Evolutionary conservation across 2,797 vertebrate species (phyloP).

Genomic region (Anolis apletophallus): DNA sequence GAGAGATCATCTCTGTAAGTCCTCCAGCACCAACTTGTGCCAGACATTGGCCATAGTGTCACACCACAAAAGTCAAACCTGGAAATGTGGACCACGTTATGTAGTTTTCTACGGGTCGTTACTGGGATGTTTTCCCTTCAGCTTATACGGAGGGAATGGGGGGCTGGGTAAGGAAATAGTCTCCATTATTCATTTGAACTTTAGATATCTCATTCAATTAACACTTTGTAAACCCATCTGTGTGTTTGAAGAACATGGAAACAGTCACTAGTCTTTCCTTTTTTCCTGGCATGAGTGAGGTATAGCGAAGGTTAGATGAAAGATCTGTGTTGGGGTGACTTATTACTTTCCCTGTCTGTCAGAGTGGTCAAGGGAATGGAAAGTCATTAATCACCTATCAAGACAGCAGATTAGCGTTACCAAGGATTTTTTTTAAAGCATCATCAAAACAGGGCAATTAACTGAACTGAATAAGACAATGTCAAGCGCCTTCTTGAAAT

Average conservation of each 20-base stretch:
- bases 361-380: slow-evolving; percentile 45
- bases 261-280: slow-evolving; percentile 40
- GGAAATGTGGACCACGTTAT: too few species aligned
- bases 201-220: slow-evolving; percentile 53
- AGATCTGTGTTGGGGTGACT: slow-evolving; percentile 44
- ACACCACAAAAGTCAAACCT: too few species aligned
- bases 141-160: neutral
- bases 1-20: too few species aligned
- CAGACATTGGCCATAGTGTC: too few species aligned
- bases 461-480: slow-evolving; percentile 43
- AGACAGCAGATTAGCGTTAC: slow-evolving; percentile 41
- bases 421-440: slow-evolving; percentile 28
- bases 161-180: neutral
- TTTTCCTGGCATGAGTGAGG: slow-evolving; percentile 45
- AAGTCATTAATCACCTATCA: slow-evolving; percentile 68
- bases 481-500: slow-evolving; percentile 49
- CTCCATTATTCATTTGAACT: slow-evolving; percentile 15
- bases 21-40: too few species aligned
- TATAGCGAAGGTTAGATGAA: slow-evolving; percentile 50
- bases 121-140: slow-evolving; percentile 7
- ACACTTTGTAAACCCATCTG: slow-evolving; percentile 17
- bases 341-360: slow-evolving; percentile 57
- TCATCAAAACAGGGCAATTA: slow-evolving; percentile 52
- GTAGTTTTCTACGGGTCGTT: neutral
- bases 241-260: slow-evolving; percentile 41